These are phyloP conservation scores for Calliphora vomitoria DNA, from an alignment of 2,888 invertebrate species.

Conservation along the genomic window DNA sequence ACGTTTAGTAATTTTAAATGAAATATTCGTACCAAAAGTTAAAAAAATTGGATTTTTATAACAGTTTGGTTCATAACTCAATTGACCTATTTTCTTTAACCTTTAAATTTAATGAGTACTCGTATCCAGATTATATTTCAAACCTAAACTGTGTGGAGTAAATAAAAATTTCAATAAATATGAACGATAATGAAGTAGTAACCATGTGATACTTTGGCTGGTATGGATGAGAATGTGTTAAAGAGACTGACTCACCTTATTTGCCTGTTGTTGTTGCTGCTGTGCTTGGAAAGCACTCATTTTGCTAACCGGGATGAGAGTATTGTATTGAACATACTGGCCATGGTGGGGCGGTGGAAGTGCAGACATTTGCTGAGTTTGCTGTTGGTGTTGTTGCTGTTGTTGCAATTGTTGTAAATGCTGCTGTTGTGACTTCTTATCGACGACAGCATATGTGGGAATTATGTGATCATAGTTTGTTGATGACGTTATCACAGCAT, in stretches of 20 bases:
- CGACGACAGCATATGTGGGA: conserved; percentile 83
- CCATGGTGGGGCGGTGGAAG: conserved; percentile 78
- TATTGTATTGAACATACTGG: conserved; percentile 84
- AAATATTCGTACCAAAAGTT: too few relatives aligned
- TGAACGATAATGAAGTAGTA: too few relatives aligned
- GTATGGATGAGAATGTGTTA: too few relatives aligned
- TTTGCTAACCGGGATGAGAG: conserved; percentile 84
- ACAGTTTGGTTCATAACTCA: too few relatives aligned
- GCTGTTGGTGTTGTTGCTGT: conserved; percentile 74
- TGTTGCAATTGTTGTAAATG: conserved; percentile 77
- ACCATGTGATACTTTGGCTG: too few relatives aligned
- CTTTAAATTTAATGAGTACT: too few relatives aligned
- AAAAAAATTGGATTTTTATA: too few relatives aligned
- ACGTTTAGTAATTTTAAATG: too few relatives aligned
- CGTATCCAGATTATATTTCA: too few relatives aligned
- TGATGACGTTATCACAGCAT: conserved; percentile 82
- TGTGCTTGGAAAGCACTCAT: conserved; percentile 80
- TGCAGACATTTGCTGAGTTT: conserved; percentile 75
- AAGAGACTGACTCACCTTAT: conserved; percentile 78
- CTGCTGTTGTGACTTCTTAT: conserved; percentile 80
- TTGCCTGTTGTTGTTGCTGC: conserved; percentile 78
- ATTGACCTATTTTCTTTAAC: too few relatives aligned
- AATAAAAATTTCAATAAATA: too few relatives aligned
- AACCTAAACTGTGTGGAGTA: too few relatives aligned
- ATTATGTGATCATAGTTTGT: conserved; percentile 83